phyloP scores from a whole-genome alignment of 2,888 invertebrate genomes.

The Microctonus aethiopoides region DNA sequence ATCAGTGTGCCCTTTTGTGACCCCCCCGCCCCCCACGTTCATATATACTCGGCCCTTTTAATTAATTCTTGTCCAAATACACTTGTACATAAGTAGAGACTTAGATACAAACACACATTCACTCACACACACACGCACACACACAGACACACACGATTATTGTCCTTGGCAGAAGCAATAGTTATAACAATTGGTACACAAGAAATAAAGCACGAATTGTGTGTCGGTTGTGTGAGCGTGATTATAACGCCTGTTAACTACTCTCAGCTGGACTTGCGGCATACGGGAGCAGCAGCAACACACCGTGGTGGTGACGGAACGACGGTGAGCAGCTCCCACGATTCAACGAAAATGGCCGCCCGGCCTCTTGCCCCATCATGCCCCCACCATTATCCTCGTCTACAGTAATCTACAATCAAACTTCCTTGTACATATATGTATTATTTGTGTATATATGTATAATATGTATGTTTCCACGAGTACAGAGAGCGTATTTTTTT shows the following conservation, averaged over 20 bases:
- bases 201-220: background rate
- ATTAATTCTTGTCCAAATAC: conserved; percentile 16
- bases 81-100: conserved; percentile 19
- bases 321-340: conserved; percentile 53
- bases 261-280: conserved; percentile 60
- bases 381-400: conserved; percentile 4
- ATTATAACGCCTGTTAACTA: conserved; percentile 47
- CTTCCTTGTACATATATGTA: background rate
- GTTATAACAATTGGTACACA: background rate
- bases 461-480: background rate
- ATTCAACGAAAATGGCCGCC: conserved; percentile 56
- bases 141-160: conserved; percentile 5
- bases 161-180: conserved; percentile 27
- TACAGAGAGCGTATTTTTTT: background rate
- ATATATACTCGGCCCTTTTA: background rate
- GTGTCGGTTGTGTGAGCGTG: background rate
- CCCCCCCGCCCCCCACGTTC: conserved; percentile 16
- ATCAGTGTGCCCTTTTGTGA: conserved; percentile 6
- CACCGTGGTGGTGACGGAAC: conserved; percentile 30
- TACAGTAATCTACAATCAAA: background rate
- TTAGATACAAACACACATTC: conserved; percentile 23
- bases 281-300: conserved; percentile 45
- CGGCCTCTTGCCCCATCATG: conserved; percentile 36
- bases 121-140: no score
- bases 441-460: background rate